Base-by-base conservation (phyloP, 1,140 invertebrate species). In the Mactra quadrangularis region DNA sequence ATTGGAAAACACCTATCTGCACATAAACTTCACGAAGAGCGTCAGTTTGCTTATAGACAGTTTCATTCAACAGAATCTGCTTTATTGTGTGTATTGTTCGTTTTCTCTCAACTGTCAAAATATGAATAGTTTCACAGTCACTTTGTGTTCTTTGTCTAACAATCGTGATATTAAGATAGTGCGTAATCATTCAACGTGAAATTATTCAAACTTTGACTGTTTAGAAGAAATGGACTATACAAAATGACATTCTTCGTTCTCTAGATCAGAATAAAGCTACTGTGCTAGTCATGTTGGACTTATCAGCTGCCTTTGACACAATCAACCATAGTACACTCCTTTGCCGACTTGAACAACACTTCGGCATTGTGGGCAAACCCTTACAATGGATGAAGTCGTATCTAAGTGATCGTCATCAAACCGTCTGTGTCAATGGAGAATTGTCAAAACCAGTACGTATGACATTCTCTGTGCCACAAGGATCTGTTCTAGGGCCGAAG, bases 1-100 rank as follows among this genome's bases (percentile, higher is more conserved):
- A 25, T 72, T 35, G 68, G 55, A 35, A 50, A 22, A 17, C 45
- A 50, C 9, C 38, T 41, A 64, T n/a, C 3, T 33, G 11, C 22
- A 31, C 38, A 74, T 45, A 74, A 35, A 6, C 31, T 74, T 6
- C 35, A 31, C 33, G 50, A 74, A 27, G 22, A 35, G n/a, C 50
- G 57, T 33, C 71, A 57, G 35, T 74, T 31, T 33, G 71, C 71
- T 31, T 74, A 74, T 7, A 25, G n/a, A 38, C 19, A 55, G 33
- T 64, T 78, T 35, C 45, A 78, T n/a, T 66, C 62, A 0, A 66
- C 75, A 7, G 75, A 78, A 33, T 53, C 60, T 1, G 75, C 47
- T 0, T 29, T 64, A n/a, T n/a, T n/a, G n/a, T n/a, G n/a, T n/a
- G n/a, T n/a, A n/a, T n/a, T n/a, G n/a, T n/a, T n/a, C n/a, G n/a